Conservation (phyloP, 1,140 invertebrate genomes). For the Schmidtea mediterranea region DNA sequence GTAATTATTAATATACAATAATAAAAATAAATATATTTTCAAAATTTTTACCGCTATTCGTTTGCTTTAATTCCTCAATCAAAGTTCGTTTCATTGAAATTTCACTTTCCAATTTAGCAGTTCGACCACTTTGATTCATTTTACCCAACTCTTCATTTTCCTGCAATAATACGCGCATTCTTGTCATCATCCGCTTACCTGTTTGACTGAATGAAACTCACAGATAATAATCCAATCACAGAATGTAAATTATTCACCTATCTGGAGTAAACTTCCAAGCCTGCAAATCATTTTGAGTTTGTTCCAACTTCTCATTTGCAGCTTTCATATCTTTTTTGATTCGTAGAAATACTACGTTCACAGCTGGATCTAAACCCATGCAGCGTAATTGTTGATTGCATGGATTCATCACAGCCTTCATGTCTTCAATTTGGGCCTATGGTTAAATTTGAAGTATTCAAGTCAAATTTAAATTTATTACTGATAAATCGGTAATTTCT, state of each 20-base stretch:
- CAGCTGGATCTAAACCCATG: conserved; percentile 66
- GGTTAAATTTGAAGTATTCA: not conserved
- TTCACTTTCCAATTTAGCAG: conserved; percentile 80
- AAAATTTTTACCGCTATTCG: conserved; percentile 61
- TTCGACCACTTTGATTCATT: conserved; percentile 67
- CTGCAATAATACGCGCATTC: conserved; percentile 73
- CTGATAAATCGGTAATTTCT: too few species aligned
- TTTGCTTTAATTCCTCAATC: conserved; percentile 80
- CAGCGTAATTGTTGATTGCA: conserved; percentile 46
- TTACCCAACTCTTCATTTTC: conserved; percentile 91
- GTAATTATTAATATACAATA: too few species aligned
- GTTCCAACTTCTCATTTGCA: conserved; percentile 63
- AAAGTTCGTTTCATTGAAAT: conserved; percentile 75
- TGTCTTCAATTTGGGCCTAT: conserved; percentile 65
- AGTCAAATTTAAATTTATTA: not conserved
- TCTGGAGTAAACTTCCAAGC: conserved; percentile 97
- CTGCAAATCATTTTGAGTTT: conserved; percentile 81
- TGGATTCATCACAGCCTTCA: conserved; percentile 37
- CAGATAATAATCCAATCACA: conserved; percentile 10
- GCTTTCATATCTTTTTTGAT: conserved; percentile 63
- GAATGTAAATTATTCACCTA: conserved; percentile 34
- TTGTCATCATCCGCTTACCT: conserved; percentile 85
- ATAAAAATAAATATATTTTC: not conserved
- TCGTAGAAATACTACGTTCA: conserved; percentile 68
- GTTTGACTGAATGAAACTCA: conserved; percentile 35